A percentile compares a stretch with the other conserved stretches of the same genome.
Evolutionary conservation across 2,113 vertebrate species (phyloP).

Genomic region (Marmota flaviventris): DNA sequence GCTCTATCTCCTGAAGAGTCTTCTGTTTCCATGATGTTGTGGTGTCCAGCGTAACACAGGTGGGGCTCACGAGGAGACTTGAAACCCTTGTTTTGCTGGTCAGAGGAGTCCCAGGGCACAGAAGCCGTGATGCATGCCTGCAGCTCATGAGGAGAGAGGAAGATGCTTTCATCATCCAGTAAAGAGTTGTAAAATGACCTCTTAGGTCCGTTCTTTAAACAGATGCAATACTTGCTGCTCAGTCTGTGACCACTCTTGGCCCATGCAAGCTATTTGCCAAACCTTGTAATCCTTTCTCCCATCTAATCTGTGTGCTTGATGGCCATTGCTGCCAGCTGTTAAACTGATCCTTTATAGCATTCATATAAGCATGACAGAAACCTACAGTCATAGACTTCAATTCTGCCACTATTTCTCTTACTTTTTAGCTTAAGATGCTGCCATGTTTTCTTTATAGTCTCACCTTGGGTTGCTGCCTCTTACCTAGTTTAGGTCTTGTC

Average conservation of each 20-base stretch:
- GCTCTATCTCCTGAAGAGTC: not conserved
- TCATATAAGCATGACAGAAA: conserved; percentile 17
- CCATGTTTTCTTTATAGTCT: conserved; percentile 8
- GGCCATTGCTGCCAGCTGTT: conserved; percentile 1
- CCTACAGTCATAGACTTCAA: not conserved
- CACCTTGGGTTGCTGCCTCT: conserved; percentile 35
- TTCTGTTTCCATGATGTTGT: not conserved
- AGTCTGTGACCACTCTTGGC: not conserved
- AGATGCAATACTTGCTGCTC: not conserved
- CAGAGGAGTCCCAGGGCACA: not conserved
- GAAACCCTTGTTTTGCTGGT: not conserved
- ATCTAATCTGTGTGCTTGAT: not conserved
- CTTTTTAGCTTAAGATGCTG: conserved; percentile 21
- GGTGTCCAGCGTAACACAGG: not conserved
- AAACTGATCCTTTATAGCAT: not conserved
- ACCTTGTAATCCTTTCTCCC: not conserved
- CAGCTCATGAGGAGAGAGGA: not conserved
- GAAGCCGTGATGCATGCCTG: not conserved
- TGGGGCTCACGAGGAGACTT: not conserved
- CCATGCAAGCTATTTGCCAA: conserved; percentile 41
- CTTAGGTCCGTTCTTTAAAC: not conserved
- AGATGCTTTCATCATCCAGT: not conserved
- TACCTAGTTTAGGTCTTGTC: not conserved
- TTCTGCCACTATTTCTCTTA: not conserved
- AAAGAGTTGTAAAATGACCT: conserved; percentile 5